Base-by-base conservation (phyloP, 1,140 invertebrate species). In the Vanessa tameamea region DNA sequence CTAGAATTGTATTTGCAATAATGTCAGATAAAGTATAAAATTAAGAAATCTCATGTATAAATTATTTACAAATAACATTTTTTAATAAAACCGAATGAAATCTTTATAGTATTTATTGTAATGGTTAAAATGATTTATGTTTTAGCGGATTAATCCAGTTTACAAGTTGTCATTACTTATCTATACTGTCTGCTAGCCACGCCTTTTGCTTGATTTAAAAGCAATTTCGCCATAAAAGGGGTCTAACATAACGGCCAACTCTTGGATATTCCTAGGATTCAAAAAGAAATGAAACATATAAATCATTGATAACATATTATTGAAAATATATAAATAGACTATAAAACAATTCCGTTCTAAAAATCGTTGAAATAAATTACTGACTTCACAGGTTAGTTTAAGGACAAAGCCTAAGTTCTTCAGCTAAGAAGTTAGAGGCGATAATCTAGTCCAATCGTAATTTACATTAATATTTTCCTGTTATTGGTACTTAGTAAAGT, bases 171-270 rank as follows among this genome's bases (percentile, higher is more conserved):
- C 65, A 73, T 31, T 68, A 73, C 68, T 73, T 73, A 73, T 68
- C 43, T 59, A 20, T 66, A 43, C 13, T 61, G 26, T n/a, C 57
- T 57, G 26, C 11, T 37, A 14, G 37, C 59, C 61, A 64, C 72
- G 72, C 66, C 66, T 66, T 55, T 69, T 64, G 61, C 66, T 69
- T 50, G 66, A 74, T 67, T 73, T 67, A 68, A 51, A 65, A 66
- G 50, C 23, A 64, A 55, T 74, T 74, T 64, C 53, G 31, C 66
- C 43, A 31, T 64, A 74, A 74, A 74, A 74, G 72, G 72, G 43
- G 23, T 47, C 16, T 64, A 68, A 31, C 26, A 31, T 31, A 31
- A 47, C 72, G 66, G 37, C 20, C 48, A 51, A 63, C 66, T 14
- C 64, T 43, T 26, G 37, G 47, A 61, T 68, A 67, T 68, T 59